These are phyloP conservation scores for Orycteropus afer DNA, from an alignment of 2,113 vertebrate genomes.

Conservation along the genomic window DNA sequence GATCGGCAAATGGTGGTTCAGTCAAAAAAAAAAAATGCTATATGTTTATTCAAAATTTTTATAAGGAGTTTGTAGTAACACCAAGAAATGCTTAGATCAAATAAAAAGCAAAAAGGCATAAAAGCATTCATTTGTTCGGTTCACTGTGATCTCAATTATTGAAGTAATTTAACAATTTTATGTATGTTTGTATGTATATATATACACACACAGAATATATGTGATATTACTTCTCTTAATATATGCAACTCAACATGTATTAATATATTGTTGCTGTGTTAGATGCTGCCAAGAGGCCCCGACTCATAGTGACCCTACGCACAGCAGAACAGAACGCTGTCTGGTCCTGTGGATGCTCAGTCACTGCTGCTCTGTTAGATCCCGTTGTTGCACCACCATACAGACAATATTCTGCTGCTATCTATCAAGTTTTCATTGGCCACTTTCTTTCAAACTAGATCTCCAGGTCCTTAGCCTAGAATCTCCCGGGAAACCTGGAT, in stretches of 20 bases:
- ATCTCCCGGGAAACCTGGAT: not conserved
- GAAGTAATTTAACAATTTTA: slow-evolving; percentile 54
- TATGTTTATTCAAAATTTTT: slow-evolving; percentile 45
- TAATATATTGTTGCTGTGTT: too few species aligned
- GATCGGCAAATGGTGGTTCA: slow-evolving; percentile 21
- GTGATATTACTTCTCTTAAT: not conserved
- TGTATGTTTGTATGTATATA: not conserved
- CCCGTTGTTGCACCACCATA: not conserved
- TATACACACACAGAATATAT: not conserved
- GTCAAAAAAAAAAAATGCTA: slow-evolving; percentile 58
- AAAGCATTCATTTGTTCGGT: slow-evolving; percentile 33
- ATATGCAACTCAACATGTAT: not conserved
- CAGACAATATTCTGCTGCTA: not conserved
- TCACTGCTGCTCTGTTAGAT: too few species aligned
- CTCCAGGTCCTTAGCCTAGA: not conserved
- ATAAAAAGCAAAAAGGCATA: slow-evolving; percentile 39
- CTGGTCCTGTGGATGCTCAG: too few species aligned
- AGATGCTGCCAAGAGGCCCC: too few species aligned
- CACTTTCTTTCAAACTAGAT: not conserved
- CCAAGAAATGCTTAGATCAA: slow-evolving; percentile 48
- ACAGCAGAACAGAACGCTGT: too few species aligned
- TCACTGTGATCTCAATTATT: slow-evolving; percentile 48
- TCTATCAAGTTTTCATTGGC: not conserved
- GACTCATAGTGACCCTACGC: too few species aligned
- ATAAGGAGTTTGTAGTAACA: slow-evolving; percentile 50